A percentile compares a stretch with the other conserved stretches of the same genome.
These are phyloP conservation scores for Drosophila diplacantha DNA, from an alignment of 2,888 invertebrate genomes.

Conservation along the genomic window DNA sequence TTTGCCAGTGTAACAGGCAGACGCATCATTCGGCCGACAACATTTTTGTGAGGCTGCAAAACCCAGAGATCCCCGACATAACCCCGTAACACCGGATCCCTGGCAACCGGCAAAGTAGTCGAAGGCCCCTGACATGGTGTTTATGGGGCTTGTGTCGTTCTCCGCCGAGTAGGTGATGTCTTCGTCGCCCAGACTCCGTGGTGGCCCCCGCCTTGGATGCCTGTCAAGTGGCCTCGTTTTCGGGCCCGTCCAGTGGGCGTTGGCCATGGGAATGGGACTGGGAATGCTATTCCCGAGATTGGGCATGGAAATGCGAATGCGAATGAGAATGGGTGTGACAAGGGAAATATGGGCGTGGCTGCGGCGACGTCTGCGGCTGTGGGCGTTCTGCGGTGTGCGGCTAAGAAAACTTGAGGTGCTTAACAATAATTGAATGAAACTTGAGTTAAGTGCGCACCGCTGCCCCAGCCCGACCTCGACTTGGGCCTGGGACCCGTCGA, in stretches of 20 bases:
- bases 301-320: not conserved
- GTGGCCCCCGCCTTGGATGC: not conserved
- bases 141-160: slow-evolving; percentile 28
- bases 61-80: slow-evolving; percentile 11
- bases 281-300: slow-evolving; percentile 1
- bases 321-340: not conserved
- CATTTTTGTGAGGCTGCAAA: slow-evolving; percentile 57
- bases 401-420: slow-evolving; percentile 70
- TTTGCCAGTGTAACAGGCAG: slow-evolving; percentile 9
- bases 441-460: slow-evolving; percentile 59
- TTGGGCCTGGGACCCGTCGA: not conserved
- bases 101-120: slow-evolving; percentile 2
- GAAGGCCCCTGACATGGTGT: slow-evolving; percentile 31
- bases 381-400: slow-evolving; percentile 57
- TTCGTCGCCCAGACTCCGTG: not conserved
- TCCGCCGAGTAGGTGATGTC: slow-evolving; percentile 17
- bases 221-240: slow-evolving; percentile 55
- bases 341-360: slow-evolving; percentile 6
- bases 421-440: slow-evolving; percentile 71
- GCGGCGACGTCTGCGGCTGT: slow-evolving; percentile 15
- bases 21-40: slow-evolving; percentile 60
- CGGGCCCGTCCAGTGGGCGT: slow-evolving; percentile 29
- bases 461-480: not conserved
- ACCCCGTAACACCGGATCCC: slow-evolving; percentile 30
- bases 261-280: slow-evolving; percentile 15